phyloP scores from a whole-genome alignment of 1,140 invertebrate species.

The Andrena cerasifolii region DNA sequence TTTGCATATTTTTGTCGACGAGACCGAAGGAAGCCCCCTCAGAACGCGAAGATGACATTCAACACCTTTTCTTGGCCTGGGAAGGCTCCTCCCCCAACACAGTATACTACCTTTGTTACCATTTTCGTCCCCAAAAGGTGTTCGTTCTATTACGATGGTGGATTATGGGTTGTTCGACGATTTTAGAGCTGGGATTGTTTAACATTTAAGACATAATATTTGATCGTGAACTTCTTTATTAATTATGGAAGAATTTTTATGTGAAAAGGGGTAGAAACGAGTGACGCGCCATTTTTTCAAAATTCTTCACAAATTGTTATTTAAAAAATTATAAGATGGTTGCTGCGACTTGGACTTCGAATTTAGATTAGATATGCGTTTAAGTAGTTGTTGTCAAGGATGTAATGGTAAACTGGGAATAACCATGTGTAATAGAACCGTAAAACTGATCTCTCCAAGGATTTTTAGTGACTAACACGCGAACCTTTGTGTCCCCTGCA shows the following conservation, averaged over 20 bases:
- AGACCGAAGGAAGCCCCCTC: neutral
- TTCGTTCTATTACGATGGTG: constrained; percentile 5
- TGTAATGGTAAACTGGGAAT: constrained; percentile 2
- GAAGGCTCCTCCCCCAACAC: neutral
- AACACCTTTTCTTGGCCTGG: neutral
- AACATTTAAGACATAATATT: too few species aligned
- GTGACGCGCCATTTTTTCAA: too few species aligned
- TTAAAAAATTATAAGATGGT: neutral
- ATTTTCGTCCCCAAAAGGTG: neutral
- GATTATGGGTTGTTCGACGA: neutral
- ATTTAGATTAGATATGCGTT: too few species aligned
- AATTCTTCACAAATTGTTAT: neutral
- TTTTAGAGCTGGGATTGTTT: too few species aligned
- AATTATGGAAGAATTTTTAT: too few species aligned
- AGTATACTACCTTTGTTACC: neutral
- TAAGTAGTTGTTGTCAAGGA: too few species aligned
- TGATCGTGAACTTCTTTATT: too few species aligned
- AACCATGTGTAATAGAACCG: constrained; percentile 36
- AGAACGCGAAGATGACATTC: too few species aligned
- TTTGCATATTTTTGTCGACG: neutral
- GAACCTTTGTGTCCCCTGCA: constrained; percentile 76
- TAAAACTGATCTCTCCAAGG: constrained; percentile 9
- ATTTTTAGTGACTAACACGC: constrained; percentile 77
- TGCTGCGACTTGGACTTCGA: too few species aligned
- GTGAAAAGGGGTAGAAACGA: too few species aligned